Conservation (phyloP, 2,113 vertebrate species). For the Nothoprocta perdicaria region DNA sequence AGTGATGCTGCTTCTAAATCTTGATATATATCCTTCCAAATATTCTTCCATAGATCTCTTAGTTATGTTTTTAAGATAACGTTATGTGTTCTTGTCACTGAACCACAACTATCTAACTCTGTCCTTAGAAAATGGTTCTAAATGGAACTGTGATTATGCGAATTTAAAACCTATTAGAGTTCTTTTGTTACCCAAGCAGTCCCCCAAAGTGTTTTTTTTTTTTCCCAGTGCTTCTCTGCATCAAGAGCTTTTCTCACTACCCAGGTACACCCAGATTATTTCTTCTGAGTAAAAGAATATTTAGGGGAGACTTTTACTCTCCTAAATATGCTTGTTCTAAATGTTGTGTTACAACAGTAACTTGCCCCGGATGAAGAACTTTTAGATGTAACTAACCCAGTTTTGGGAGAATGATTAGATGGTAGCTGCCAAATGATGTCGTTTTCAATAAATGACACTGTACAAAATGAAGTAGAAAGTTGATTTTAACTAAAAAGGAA, state of each 20-base stretch:
- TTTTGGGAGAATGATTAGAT: background rate
- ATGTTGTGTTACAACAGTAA: background rate
- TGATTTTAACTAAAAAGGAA: background rate
- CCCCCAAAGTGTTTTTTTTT: background rate
- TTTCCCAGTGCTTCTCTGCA: background rate
- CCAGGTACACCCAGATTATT: background rate
- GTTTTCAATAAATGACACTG: background rate
- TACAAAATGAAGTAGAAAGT: background rate
- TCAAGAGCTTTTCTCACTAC: background rate
- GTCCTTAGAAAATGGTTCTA: background rate
- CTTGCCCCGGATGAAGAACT: background rate
- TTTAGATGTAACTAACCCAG: background rate
- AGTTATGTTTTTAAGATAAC: background rate
- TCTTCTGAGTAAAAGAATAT: fast-evolving
- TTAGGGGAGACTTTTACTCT: background rate
- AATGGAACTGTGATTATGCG: background rate
- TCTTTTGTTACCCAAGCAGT: background rate
- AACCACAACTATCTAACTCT: background rate
- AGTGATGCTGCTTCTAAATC: background rate
- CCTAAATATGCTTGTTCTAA: background rate
- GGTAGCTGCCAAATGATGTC: background rate
- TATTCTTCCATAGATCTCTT: background rate
- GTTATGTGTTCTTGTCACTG: background rate
- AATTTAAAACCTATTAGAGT: background rate
- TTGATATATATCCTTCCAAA: background rate